These are phyloP conservation scores for Taenioides sp. DNA, from an alignment of 2,797 vertebrate species.

Conservation along the genomic window DNA sequence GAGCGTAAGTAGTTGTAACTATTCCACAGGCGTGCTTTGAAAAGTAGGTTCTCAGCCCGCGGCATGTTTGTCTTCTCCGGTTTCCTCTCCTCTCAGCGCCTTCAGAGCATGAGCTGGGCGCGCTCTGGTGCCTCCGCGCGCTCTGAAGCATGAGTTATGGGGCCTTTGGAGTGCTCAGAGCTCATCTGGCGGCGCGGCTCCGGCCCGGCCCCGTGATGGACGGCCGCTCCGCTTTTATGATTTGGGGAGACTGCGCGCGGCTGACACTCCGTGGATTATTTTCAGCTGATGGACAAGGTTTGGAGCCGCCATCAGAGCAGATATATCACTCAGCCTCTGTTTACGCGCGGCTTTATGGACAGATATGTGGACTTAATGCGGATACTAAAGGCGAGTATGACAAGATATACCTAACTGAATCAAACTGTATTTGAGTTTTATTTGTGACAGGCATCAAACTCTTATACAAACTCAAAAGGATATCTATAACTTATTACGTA, in stretches of 20 bases:
- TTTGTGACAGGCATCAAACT: not conserved
- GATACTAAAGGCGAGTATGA: not conserved
- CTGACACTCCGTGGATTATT: constrained; percentile 3
- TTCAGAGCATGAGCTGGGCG: not conserved
- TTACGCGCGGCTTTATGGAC: constrained; percentile 3
- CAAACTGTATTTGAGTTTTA: not conserved
- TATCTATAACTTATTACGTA: no score
- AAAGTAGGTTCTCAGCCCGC: not conserved
- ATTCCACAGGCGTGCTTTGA: not conserved
- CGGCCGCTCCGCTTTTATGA: constrained; percentile 16
- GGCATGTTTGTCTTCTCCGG: not conserved
- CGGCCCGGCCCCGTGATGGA: constrained; percentile 37
- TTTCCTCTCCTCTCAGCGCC: not conserved
- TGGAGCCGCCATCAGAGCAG: not conserved
- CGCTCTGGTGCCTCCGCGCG: constrained; percentile 1
- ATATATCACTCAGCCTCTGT: constrained; percentile 11
- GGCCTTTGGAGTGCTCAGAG: constrained; percentile 41
- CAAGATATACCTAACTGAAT: not conserved
- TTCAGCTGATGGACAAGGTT: constrained; percentile 7
- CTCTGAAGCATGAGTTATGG: constrained; percentile 45
- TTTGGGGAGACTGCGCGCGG: not conserved
- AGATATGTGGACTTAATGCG: constrained; percentile 1
- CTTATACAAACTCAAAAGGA: not conserved
- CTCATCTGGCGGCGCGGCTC: constrained; percentile 27
- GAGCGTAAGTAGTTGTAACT: not conserved